phyloP scores from a whole-genome alignment of 2,888 invertebrate species.

The Phaonia tiefii region DNA sequence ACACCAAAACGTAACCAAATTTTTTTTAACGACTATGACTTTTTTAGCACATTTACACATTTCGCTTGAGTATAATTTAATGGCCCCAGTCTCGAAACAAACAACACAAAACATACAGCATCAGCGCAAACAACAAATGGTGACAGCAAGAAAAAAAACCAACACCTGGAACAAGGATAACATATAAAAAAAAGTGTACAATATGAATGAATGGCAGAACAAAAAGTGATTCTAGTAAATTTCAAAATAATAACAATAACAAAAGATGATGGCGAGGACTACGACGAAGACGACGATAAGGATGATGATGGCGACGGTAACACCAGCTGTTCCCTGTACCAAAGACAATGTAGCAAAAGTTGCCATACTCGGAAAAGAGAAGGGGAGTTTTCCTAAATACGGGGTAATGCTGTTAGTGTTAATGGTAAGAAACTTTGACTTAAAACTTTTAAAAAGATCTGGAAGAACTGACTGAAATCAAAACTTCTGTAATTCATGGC shows the following conservation, averaged over 20 bases:
- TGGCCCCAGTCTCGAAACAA: background rate
- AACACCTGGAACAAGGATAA: slow-evolving; percentile 21
- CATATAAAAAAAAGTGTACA: background rate
- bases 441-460: too few species aligned
- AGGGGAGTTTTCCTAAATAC: background rate
- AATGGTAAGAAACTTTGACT: too few species aligned
- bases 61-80: slow-evolving; percentile 25
- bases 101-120: too few species aligned
- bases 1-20: background rate
- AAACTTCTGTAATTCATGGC: too few species aligned
- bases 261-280: background rate
- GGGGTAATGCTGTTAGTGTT: too few species aligned
- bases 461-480: too few species aligned
- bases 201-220: background rate
- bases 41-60: slow-evolving; percentile 33
- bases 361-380: slow-evolving; percentile 3
- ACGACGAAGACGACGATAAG: too few species aligned
- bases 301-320: background rate
- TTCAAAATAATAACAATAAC: slow-evolving; percentile 37
- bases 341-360: background rate
- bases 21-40: slow-evolving; percentile 13
- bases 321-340: background rate
- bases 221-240: slow-evolving; percentile 25
- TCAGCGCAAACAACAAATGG: slow-evolving; percentile 1
- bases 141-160: background rate